phyloP scores from a whole-genome alignment of 2,797 vertebrate species.

The Sebastes kiyomatsui region DNA sequence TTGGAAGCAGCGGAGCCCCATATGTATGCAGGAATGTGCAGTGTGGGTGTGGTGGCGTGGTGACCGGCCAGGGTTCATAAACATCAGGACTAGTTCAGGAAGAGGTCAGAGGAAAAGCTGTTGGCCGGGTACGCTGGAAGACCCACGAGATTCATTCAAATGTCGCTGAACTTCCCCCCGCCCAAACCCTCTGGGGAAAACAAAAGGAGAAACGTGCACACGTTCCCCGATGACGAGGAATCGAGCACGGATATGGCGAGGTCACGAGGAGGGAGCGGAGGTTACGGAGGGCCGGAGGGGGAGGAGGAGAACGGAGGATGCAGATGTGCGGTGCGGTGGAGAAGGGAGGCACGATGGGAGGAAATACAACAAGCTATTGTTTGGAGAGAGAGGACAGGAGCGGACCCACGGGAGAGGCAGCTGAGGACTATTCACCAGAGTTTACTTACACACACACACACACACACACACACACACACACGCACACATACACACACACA shows the following conservation, averaged over 20 bases:
- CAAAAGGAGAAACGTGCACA: conserved; percentile 48
- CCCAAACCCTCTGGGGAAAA: conserved; percentile 50
- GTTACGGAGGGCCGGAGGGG: conserved; percentile 45
- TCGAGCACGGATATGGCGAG: conserved; percentile 50
- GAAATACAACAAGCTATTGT: conserved; percentile 84
- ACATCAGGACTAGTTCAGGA: conserved; percentile 71
- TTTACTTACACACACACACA: conserved; percentile 24
- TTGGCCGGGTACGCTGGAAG: conserved; percentile 49
- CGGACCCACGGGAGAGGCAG: conserved; percentile 72
- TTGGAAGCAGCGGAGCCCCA: conserved; percentile 46
- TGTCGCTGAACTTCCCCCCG: conserved; percentile 44
- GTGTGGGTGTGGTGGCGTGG: conserved; percentile 69
- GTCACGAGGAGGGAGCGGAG: conserved; percentile 55
- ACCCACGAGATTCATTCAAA: conserved; percentile 63
- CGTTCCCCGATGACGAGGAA: conserved; percentile 46
- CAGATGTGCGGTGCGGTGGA: conserved; percentile 74
- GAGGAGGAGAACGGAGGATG: conserved; percentile 72
- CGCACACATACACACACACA: neutral
- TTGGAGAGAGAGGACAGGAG: conserved; percentile 67
- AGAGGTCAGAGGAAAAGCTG: conserved; percentile 76
- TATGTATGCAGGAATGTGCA: conserved; percentile 74
- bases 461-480: conserved; percentile 2
- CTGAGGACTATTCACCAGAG: conserved; percentile 64
- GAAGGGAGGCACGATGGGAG: conserved; percentile 73
- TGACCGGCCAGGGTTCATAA: conserved; percentile 61